Conservation (phyloP, 1,140 invertebrate species). For the Mycetomoellerius zeteki region DNA sequence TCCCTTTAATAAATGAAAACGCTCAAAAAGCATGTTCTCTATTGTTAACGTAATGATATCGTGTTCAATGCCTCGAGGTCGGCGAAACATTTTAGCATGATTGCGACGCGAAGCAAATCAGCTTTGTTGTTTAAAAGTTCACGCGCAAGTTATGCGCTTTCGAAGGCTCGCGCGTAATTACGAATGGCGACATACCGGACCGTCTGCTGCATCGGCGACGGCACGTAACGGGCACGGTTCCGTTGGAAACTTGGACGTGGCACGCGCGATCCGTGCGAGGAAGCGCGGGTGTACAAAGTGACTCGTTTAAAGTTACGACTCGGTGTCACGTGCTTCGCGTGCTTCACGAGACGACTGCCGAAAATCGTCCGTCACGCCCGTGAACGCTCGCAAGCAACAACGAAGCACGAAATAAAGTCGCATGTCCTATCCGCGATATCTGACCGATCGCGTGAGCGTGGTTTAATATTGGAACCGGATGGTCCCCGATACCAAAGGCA, state of each 20-base stretch:
- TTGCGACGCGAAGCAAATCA: not conserved
- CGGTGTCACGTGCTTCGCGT: slow-evolving; percentile 64
- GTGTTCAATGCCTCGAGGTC: not conserved
- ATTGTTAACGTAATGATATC: not conserved
- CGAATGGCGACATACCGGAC: slow-evolving; percentile 63
- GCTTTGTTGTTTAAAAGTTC: slow-evolving; percentile 55
- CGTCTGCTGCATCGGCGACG: slow-evolving; percentile 44
- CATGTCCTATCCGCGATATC: not conserved
- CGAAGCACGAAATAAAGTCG: slow-evolving; percentile 47
- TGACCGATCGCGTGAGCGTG: slow-evolving; percentile 47
- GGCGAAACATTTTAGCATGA: not conserved
- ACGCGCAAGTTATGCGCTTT: slow-evolving; percentile 30
- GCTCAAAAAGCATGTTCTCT: not conserved
- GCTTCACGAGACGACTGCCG: slow-evolving; percentile 33
- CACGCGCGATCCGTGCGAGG: slow-evolving; percentile 20
- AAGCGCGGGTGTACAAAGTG: slow-evolving; percentile 54
- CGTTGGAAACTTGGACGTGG: slow-evolving; percentile 35
- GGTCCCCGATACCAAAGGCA: slow-evolving; percentile 25
- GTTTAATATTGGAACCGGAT: slow-evolving; percentile 23
- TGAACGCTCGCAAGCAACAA: not conserved
- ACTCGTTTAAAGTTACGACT: slow-evolving; percentile 68
- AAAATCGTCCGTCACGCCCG: slow-evolving; percentile 50
- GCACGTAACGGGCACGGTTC: slow-evolving; percentile 54
- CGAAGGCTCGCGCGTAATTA: slow-evolving; percentile 64
- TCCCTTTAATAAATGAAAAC: not conserved